phyloP scores from a whole-genome alignment of 2,888 invertebrate species.

The Sphaerophoria taeniata region DNA sequence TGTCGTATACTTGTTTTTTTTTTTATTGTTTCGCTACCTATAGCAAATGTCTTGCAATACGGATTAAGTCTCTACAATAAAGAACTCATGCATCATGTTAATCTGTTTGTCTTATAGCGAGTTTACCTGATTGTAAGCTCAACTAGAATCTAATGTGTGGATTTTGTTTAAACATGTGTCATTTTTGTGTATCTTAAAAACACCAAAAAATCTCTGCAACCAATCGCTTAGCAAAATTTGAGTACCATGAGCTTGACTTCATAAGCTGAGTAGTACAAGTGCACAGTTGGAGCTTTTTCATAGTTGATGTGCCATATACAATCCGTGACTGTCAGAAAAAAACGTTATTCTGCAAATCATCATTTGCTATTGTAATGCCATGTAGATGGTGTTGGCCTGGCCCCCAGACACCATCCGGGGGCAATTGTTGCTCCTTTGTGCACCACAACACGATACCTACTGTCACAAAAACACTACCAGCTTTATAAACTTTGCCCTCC shows the following conservation, averaged over 20 bases:
- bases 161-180: no score
- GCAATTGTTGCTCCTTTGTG: slow-evolving; percentile 61
- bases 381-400: slow-evolving; percentile 46
- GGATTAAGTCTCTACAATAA: no score
- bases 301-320: slow-evolving; percentile 50
- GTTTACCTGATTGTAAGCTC: no score
- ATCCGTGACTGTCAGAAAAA: slow-evolving; percentile 7
- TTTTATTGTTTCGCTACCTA: no score
- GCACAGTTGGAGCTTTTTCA: slow-evolving; percentile 23
- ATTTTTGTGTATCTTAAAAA: no score
- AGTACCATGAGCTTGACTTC: slow-evolving; percentile 25
- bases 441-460: slow-evolving; percentile 37
- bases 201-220: no score
- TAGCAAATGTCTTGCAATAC: no score
- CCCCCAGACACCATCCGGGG: slow-evolving; percentile 64
- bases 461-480: slow-evolving; percentile 37
- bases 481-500: slow-evolving; percentile 52
- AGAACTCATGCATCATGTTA: no score
- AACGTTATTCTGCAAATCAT: slow-evolving; percentile 53
- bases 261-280: neutral
- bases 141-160: no score
- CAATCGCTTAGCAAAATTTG: neutral
- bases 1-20: neutral
- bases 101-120: no score
- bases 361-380: slow-evolving; percentile 52